A percentile compares a stretch with the other conserved stretches of the same genome.
Conservation (phyloP, 2,888 invertebrate species). For the Meganola albula region DNA sequence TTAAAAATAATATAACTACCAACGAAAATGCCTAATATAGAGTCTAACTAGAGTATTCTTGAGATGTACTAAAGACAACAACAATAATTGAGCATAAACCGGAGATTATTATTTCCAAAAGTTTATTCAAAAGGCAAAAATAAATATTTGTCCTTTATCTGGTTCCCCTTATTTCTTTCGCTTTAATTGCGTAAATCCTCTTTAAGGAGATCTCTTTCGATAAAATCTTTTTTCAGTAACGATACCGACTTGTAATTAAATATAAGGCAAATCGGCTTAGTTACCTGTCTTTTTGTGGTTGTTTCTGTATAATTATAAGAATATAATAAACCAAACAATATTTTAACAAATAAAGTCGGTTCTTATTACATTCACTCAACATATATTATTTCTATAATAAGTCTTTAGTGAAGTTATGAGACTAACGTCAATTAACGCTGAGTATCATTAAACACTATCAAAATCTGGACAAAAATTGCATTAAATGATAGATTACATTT, state of each 20-base stretch:
- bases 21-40: too few relatives aligned
- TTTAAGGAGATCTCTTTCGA: constrained; percentile 50
- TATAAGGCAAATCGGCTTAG: constrained; percentile 46
- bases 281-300: constrained; percentile 38
- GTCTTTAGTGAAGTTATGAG: too few relatives aligned
- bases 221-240: constrained; percentile 46
- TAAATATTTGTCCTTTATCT: constrained; percentile 45
- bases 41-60: too few relatives aligned
- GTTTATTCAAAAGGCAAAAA: constrained; percentile 44
- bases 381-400: too few relatives aligned
- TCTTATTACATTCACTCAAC: too few relatives aligned
- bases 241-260: constrained; percentile 48
- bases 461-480: too few relatives aligned
- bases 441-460: too few relatives aligned
- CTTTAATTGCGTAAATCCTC: constrained; percentile 70
- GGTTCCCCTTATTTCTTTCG: constrained; percentile 38
- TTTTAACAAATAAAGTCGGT: too few relatives aligned
- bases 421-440: too few relatives aligned
- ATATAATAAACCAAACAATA: too few relatives aligned
- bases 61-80: not conserved
- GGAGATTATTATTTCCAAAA: constrained; percentile 27
- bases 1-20: too few relatives aligned
- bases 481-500: too few relatives aligned
- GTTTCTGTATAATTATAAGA: constrained; percentile 29
- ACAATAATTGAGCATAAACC: not conserved